Evolutionary conservation across 1,140 invertebrate species (phyloP), one percentile per base, ranked within the genome.

Genomic region (Latrodectus geometricus): DNA sequence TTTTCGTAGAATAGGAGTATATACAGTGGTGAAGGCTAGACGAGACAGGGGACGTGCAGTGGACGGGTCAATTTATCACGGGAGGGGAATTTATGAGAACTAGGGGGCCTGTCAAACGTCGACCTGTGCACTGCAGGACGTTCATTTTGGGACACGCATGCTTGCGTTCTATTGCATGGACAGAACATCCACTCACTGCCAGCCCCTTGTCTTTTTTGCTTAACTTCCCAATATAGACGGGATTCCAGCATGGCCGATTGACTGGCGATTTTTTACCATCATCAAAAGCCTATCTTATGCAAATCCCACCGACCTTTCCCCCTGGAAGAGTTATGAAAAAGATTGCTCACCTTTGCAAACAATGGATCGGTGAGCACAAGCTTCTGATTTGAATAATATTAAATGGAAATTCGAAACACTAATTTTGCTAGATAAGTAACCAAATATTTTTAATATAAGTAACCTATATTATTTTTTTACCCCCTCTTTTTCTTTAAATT

Each of bases 61-160:
- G 83, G 83, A 86, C 74, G 83, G 83, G 83, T 86, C 83, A 86
- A 86, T 86, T 86, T 86, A 86, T 86, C 83, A 86, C 54, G 23
- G 74, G 49, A 56, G 50, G 74, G 69, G 61, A 56, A 49, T 70
- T 23, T 50, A 61, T n/a, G 20, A 61, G 17, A 23, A 5, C 23
- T 7, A 61, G 73, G 72, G 82, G 82, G 65, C 20, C 21, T 65
- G n/a, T 54, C 8, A 49, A 20, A 70, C 23, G 83, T 78, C 83
- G 83, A 86, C 83, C 83, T 86, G 82, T 84, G 68, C 82, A 84
- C 72, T 68, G 54, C 72, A 84, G 83, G 83, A 86, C 83, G 74
- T 86, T 86, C 83, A 70, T 86, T 86, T 78, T 78, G 54, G 49
- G 70, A 48, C 76, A 78, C 83, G 83, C 83, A 78, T 86, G 83